Conservation (phyloP, 2,113 vertebrate genomes). For the Nycticebus coucang region DNA sequence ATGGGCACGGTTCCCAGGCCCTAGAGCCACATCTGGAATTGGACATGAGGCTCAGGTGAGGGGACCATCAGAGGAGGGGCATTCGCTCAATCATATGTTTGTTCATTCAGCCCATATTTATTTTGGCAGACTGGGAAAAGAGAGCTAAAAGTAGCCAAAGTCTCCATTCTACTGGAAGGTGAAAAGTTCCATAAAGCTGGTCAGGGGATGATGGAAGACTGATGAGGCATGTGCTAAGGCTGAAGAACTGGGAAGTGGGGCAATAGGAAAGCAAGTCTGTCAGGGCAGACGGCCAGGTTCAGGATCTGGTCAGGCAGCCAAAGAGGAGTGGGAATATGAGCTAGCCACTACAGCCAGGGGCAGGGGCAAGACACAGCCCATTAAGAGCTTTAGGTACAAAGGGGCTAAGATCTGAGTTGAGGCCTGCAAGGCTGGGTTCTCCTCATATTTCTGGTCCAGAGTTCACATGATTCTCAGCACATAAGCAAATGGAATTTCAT, state of each 20-base stretch:
- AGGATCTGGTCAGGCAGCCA: neutral
- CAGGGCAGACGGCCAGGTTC: neutral
- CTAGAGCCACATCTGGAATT: neutral
- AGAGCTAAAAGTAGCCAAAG: neutral
- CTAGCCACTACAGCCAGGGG: neutral
- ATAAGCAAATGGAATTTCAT: neutral
- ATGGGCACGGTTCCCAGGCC: neutral
- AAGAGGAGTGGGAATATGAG: neutral
- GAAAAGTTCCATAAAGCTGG: neutral
- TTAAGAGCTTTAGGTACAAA: neutral
- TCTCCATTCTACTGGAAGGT: neutral
- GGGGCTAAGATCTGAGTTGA: neutral
- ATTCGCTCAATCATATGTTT: neutral
- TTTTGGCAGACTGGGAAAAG: neutral
- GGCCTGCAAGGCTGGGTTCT: neutral
- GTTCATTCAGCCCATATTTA: neutral
- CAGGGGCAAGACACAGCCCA: fast-evolving
- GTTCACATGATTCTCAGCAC: neutral
- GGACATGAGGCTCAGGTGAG: neutral
- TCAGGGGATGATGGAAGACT: neutral
- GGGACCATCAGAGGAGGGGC: neutral
- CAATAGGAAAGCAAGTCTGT: neutral
- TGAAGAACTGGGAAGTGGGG: neutral
- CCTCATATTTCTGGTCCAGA: neutral
- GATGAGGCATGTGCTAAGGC: neutral